phyloP scores from a whole-genome alignment of 2,113 vertebrate species.

The Manacus vitellinus region DNA sequence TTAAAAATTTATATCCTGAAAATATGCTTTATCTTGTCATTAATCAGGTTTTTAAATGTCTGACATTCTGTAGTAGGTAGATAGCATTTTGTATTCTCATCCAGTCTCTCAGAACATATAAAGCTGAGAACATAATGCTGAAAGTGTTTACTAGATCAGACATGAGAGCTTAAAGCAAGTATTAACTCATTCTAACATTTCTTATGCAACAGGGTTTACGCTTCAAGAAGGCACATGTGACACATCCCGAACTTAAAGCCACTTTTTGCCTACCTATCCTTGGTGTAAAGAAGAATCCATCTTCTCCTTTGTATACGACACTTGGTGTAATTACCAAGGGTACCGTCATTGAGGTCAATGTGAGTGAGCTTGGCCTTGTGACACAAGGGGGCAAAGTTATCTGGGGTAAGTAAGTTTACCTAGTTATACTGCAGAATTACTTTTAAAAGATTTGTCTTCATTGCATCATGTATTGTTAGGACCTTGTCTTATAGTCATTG shows the following conservation, averaged over 20 bases:
- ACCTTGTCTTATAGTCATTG: not conserved
- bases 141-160: not conserved
- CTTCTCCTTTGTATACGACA: slow-evolving; percentile 91
- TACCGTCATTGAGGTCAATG: slow-evolving; percentile 93
- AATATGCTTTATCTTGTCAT: not conserved
- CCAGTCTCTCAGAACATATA: not conserved
- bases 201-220: slow-evolving; percentile 84
- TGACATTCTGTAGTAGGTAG: not conserved
- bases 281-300: slow-evolving; percentile 98
- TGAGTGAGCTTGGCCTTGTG: slow-evolving; percentile 95
- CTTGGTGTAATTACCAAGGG: slow-evolving; percentile 98
- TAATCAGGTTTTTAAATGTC: not conserved
- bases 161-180: not conserved
- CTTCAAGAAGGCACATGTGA: slow-evolving; percentile 97
- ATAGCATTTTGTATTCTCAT: not conserved
- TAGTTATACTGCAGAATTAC: not conserved
- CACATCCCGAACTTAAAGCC: slow-evolving; percentile 97
- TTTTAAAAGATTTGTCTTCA: not conserved
- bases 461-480: not conserved
- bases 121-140: not conserved
- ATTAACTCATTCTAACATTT: not conserved
- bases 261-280: slow-evolving; percentile 97
- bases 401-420: slow-evolving; percentile 87
- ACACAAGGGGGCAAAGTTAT: slow-evolving; percentile 98
- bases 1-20: not conserved